Evolutionary conservation across 2,888 invertebrate species (phyloP).

Genomic region (Isotomurus palustris): DNA sequence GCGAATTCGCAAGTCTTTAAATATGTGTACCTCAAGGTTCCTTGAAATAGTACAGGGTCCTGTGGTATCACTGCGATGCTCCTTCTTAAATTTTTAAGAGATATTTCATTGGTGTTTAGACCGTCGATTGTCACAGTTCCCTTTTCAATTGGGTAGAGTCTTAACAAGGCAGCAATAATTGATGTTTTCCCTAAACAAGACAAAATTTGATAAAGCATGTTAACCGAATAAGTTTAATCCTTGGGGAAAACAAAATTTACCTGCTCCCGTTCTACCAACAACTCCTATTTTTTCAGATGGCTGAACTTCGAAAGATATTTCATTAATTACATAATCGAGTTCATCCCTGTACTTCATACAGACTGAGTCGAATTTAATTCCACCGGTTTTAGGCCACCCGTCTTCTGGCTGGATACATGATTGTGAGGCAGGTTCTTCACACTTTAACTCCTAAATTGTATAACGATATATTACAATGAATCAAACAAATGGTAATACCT

Average conservation of each 20-base stretch:
- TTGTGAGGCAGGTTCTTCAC: slow-evolving; percentile 48
- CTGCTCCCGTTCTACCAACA: slow-evolving; percentile 57
- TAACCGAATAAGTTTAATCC: not conserved
- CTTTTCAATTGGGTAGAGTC: slow-evolving; percentile 46
- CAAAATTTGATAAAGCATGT: not conserved
- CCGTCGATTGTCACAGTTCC: slow-evolving; percentile 47
- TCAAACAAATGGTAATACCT: no score
- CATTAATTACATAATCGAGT: slow-evolving; percentile 52
- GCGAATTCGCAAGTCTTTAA: not conserved
- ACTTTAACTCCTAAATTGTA: slow-evolving; percentile 45
- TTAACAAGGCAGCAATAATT: slow-evolving; percentile 46
- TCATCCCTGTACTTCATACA: slow-evolving; percentile 50
- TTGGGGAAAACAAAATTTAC: slow-evolving; percentile 46
- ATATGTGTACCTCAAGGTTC: slow-evolving; percentile 46
- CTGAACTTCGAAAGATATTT: slow-evolving; percentile 52
- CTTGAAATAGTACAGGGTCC: slow-evolving; percentile 49
- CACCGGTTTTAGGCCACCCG: slow-evolving; percentile 51
- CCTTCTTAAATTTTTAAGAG: slow-evolving; percentile 46
- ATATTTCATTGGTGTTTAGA: slow-evolving; percentile 45
- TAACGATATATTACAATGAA: no score
- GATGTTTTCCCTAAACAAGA: slow-evolving; percentile 46
- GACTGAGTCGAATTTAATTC: slow-evolving; percentile 50
- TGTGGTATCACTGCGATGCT: slow-evolving; percentile 49
- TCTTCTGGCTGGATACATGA: slow-evolving; percentile 47
- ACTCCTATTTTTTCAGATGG: slow-evolving; percentile 56